Evolutionary conservation across 2,113 vertebrate species (phyloP), one percentile per base, ranked within the genome.

Genomic region (Pangasianodon gigas): DNA sequence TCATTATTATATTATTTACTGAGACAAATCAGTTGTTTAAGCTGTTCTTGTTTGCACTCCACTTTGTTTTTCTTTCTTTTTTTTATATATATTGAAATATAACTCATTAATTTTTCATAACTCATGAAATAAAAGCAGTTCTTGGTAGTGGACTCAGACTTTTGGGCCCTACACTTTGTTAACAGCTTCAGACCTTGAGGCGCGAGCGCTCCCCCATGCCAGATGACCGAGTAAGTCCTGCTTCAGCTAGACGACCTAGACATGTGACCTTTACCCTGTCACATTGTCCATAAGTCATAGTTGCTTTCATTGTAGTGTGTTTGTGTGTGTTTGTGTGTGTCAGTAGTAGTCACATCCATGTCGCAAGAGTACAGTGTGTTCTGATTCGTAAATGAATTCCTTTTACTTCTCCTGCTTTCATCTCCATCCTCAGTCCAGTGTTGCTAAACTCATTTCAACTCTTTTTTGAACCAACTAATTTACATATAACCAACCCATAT

Each of bases 171-270:
- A 79, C 74, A 62, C 41, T 92, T 92, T 88, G 71, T 86, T 90
- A 54, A 90, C 94, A 95, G 91, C 88, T 90, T 89, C 89, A 62
- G 87, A 88, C 88, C 87, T 16, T 92, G 80, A 94, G 94, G 86
- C 93, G 91, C 0, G 90, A 91, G 21, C 80, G 90, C 74, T 95
- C 93, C 54, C 86, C 85, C 54, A 88, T 90, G 91, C 91, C 88
- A 44, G 92, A 91, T 4, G 88, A 94, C 75, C 86, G 89, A 90
- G 91, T 94, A 91, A 92, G 93, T 94, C 56, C 2, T 89, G 54
- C 69, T 26, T 18, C 37, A 29, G 51, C n/a, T 89, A 54, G 62
- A 54, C 1, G 71, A 32, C 29, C 54, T 82, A 24, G 77, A 84
- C 89, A 82, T 82, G 29, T 79, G 75, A 85, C 77, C 77, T 90